These are phyloP conservation scores for Listrodromus nycthemerus DNA, from an alignment of 2,888 invertebrate species.

Conservation along the genomic window DNA sequence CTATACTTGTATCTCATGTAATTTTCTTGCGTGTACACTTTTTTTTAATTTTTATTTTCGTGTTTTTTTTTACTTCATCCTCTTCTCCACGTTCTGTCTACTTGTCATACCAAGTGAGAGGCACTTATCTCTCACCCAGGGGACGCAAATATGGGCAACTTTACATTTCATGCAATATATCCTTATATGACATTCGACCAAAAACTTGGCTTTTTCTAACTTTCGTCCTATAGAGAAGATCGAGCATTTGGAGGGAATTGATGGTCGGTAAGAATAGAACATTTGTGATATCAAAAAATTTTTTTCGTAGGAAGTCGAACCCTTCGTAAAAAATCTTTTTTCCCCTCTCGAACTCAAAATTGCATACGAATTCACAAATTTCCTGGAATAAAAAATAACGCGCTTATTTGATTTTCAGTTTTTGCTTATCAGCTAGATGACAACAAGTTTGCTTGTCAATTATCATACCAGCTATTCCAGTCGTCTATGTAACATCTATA, in stretches of 20 bases:
- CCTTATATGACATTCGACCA: background rate
- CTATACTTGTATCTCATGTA: slow-evolving; percentile 20
- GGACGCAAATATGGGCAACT: background rate
- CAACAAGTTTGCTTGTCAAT: no score
- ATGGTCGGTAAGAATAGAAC: background rate
- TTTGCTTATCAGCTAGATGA: no score
- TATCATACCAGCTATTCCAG: no score
- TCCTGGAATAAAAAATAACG: no score
- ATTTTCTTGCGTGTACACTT: background rate
- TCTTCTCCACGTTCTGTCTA: slow-evolving; percentile 7
- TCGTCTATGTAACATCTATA: no score
- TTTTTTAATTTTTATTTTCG: background rate
- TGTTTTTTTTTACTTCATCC: slow-evolving; percentile 7
- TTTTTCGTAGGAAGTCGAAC: background rate
- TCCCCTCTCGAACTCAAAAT: background rate
- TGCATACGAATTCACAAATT: background rate
- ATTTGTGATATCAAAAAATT: background rate
- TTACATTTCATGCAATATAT: background rate
- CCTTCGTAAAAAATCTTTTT: background rate
- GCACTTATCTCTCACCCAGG: background rate
- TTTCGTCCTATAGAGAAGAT: background rate
- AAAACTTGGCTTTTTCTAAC: background rate
- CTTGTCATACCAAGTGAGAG: slow-evolving; percentile 17
- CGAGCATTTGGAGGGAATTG: background rate
- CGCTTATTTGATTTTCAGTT: no score